These are phyloP conservation scores for Argyrosomus japonicus DNA, from an alignment of 2,113 vertebrate genomes.

Conservation along the genomic window DNA sequence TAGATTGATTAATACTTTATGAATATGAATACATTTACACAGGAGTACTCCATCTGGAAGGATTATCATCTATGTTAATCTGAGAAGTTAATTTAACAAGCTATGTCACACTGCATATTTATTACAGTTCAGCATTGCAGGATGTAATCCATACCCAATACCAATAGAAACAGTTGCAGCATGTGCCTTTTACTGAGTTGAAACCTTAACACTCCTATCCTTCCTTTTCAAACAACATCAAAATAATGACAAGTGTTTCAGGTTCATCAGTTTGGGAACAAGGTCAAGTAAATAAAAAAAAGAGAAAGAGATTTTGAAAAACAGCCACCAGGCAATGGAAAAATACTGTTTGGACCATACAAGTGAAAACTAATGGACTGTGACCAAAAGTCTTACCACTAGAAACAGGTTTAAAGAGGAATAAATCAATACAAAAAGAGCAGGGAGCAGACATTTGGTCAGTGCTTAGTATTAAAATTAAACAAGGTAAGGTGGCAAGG, in stretches of 20 bases:
- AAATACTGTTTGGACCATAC: neutral
- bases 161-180: neutral
- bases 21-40: conserved; percentile 30
- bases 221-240: neutral
- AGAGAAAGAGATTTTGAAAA: neutral
- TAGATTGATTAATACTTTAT: conserved; percentile 11
- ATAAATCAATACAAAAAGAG: conserved; percentile 4
- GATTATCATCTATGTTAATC: conserved; percentile 2
- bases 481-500: neutral
- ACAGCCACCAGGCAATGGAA: neutral
- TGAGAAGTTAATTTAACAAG: neutral
- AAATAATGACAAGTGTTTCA: neutral
- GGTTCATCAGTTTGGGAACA: neutral
- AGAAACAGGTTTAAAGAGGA: neutral
- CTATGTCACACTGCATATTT: conserved; percentile 16
- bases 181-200: neutral
- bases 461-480: neutral
- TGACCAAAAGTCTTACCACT: neutral
- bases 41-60: neutral
- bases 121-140: neutral
- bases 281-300: neutral
- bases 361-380: neutral
- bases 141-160: neutral
- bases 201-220: neutral
- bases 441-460: neutral